These are phyloP conservation scores for Philhelius pedissequus DNA, from an alignment of 2,888 invertebrate species.

Conservation along the genomic window DNA sequence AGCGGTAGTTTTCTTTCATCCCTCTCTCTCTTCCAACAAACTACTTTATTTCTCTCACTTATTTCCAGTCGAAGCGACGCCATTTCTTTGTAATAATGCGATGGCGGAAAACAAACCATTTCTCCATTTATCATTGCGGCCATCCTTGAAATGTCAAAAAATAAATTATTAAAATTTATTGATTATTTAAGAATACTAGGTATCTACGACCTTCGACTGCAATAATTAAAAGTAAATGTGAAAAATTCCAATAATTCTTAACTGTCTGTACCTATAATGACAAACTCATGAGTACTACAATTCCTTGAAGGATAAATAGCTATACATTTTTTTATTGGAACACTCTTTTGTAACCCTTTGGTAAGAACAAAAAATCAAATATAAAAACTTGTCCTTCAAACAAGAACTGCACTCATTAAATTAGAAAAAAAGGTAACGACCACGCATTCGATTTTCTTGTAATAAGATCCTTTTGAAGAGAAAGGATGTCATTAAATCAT, in stretches of 20 bases:
- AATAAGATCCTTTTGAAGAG: conserved; percentile 32
- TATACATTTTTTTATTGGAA: conserved; percentile 47
- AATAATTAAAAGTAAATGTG: conserved; percentile 8
- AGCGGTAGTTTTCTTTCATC: not conserved
- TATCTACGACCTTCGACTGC: conserved; percentile 18
- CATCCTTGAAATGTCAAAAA: conserved; percentile 49
- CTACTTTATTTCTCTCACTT: not conserved
- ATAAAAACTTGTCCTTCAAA: conserved; percentile 31
- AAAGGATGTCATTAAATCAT: conserved; percentile 56
- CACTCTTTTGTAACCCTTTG: conserved; percentile 41
- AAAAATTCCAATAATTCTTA: not conserved
- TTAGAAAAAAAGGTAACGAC: conserved; percentile 34
- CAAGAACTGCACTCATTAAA: conserved; percentile 46
- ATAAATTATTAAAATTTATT: conserved; percentile 9
- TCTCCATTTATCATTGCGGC: not conserved
- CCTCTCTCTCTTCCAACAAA: not conserved
- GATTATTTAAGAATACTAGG: not conserved
- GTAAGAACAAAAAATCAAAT: not conserved
- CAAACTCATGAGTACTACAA: not conserved
- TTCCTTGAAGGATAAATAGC: conserved; percentile 34
- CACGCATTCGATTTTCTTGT: conserved; percentile 4
- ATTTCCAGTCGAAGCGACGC: conserved; percentile 31
- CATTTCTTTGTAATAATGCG: conserved; percentile 47
- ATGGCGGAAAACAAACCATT: conserved; percentile 42
- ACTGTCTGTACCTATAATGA: no score